Conservation (phyloP, 1,140 invertebrate genomes). For the Thaumetopoea pityocampa region DNA sequence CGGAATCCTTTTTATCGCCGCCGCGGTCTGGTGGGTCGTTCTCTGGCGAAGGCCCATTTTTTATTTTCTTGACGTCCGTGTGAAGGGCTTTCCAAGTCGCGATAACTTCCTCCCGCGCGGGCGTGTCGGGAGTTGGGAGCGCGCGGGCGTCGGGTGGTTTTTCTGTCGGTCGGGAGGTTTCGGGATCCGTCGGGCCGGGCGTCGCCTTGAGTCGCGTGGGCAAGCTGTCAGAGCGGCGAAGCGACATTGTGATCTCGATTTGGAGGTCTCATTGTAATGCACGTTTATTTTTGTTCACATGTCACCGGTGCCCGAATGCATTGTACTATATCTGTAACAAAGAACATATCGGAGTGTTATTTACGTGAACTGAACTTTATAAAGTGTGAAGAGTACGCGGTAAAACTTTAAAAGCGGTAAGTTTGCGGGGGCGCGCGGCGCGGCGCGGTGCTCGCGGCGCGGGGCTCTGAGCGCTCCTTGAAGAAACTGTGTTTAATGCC, state of each 20-base stretch:
- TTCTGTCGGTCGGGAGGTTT: conserved; percentile 21
- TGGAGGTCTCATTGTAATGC: conserved; percentile 46
- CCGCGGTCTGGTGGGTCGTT: conserved; percentile 28
- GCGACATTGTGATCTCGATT: conserved; percentile 46
- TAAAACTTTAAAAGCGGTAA: neutral
- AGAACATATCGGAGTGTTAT: conserved; percentile 1
- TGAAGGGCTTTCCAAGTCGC: conserved; percentile 69
- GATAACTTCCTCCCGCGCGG: conserved; percentile 55
- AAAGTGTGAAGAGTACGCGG: neutral
- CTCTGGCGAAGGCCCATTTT: conserved; percentile 51
- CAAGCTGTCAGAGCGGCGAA: conserved; percentile 66
- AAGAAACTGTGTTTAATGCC: neutral
- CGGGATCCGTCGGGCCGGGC: conserved; percentile 27
- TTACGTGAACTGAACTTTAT: neutral
- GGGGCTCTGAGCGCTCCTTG: too few relatives aligned
- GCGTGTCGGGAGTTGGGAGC: conserved; percentile 43
- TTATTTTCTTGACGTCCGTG: conserved; percentile 63
- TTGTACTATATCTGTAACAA: conserved; percentile 17
- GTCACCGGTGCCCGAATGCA: conserved; percentile 4
- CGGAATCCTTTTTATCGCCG: conserved; percentile 32
- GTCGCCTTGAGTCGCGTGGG: conserved; percentile 45
- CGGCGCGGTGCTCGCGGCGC: too few relatives aligned
- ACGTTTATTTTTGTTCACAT: conserved; percentile 18
- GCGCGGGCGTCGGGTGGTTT: conserved; percentile 50
- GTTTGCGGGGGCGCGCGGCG: too few relatives aligned